These are phyloP conservation scores for Regulus satrapa DNA, from an alignment of 2,113 vertebrate genomes.

Conservation along the genomic window DNA sequence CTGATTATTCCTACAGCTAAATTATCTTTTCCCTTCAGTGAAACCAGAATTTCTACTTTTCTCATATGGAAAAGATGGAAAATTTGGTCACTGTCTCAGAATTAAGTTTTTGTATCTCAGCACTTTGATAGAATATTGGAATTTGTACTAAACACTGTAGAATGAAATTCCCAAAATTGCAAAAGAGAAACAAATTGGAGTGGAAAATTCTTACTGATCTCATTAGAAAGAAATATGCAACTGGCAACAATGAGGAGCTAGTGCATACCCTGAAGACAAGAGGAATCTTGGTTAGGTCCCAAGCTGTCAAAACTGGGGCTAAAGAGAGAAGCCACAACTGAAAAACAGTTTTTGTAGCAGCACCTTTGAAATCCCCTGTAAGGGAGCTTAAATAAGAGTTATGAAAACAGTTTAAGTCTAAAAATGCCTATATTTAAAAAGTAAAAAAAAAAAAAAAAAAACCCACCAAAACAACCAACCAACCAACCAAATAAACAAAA, in stretches of 20 bases:
- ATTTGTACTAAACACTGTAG: neutral
- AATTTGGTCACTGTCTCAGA: neutral
- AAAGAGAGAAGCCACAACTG: neutral
- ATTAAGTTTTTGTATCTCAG: neutral
- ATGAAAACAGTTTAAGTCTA: neutral
- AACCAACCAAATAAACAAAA: neutral
- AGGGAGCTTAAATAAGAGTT: neutral
- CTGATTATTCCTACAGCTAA: neutral
- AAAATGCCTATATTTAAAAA: neutral
- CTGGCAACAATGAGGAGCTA: neutral
- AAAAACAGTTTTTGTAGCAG: neutral
- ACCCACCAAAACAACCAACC: too few species aligned
- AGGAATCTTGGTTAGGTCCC: neutral
- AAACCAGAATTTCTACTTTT: neutral
- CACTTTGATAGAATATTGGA: neutral
- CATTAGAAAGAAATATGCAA: neutral
- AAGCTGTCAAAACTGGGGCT: neutral
- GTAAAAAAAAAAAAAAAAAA: too few species aligned
- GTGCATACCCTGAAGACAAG: neutral
- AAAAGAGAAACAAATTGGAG: neutral
- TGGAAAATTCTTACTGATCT: neutral
- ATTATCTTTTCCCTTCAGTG: neutral
- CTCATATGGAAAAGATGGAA: neutral
- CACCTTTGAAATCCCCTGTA: neutral
- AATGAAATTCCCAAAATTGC: neutral